Evolutionary conservation across 2,113 vertebrate genomes (phyloP), one percentile per base, ranked within the genome.

Genomic region (Myrmophylax atrothorax): DNA sequence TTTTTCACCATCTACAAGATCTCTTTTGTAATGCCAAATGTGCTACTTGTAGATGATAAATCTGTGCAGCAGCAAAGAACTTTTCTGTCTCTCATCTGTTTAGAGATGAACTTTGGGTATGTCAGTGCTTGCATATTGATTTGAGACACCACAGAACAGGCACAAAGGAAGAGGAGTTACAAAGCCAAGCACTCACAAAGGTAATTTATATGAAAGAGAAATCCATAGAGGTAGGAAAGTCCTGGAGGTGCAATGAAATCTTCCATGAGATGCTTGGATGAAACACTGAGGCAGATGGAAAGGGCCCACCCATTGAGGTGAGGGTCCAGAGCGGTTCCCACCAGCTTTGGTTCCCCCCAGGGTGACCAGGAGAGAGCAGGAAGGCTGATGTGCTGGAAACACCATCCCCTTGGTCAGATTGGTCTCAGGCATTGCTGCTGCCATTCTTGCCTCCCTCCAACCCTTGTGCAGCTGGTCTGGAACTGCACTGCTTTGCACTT

Each of bases 241-340:
- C 15, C 0, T 0, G 10, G 18, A 7, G 3, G 4, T 18, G 35
- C 29, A 55, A 0, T 7, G 6, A 42, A 85, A 42, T 35, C 28
- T 38, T 9, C 35, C 47, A 9, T 29, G 67, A 42, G 35, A 14
- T 1, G 14, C 38, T 26, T 20, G 70, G 42, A 7, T 24, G 55
- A 47, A 59, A 2, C 4, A 9, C 33, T 55, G 69, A 40, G 49
- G 66, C 11, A 6, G 31, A 31, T 33, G 74, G 35, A 46, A 37
- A 33, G 35, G 38, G 19, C 3, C 31, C 14, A 8, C 7, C 35
- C 66, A 25, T 25, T 19, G 33, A 35, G 12, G 9, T 67, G 17
- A 37, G 29, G 35, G 33, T 19, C 33, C 31, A 16, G 62, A 70
- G 31, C 9, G 44, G 5, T 18, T 55, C 23, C 28, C 50, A 52